phyloP scores from a whole-genome alignment of 2,113 vertebrate genomes.

The Notechis scutatus region DNA sequence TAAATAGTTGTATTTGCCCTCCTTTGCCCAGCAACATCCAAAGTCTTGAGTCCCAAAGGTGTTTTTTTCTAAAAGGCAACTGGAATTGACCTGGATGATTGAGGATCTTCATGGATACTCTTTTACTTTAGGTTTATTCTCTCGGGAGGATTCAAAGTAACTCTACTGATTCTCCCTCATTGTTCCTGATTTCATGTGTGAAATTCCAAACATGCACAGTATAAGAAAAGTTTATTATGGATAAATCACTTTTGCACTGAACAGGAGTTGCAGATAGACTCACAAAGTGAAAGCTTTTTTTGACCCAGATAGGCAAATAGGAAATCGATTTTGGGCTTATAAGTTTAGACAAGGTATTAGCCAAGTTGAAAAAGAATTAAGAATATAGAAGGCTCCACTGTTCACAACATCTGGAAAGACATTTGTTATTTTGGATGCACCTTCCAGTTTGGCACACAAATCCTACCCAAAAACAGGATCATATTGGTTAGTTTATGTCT shows the following conservation, averaged over 20 bases:
- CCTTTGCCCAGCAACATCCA: not conserved
- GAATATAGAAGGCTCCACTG: not conserved
- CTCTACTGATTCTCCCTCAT: not conserved
- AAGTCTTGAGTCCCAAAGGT: not conserved
- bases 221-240: not conserved
- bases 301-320: not conserved
- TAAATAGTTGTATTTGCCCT: not conserved
- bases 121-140: not conserved
- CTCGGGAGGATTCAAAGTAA: not conserved
- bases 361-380: not conserved
- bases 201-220: not conserved
- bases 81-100: not conserved
- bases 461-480: slow-evolving; percentile 23
- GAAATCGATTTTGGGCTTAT: not conserved
- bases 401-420: not conserved
- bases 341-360: not conserved
- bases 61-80: not conserved
- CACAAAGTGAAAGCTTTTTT: not conserved
- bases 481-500: not conserved
- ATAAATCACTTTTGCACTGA: not conserved
- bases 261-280: not conserved
- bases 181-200: not conserved
- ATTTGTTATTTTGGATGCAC: not conserved
- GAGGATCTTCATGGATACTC: too few species aligned
- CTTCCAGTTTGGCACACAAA: not conserved